Evolutionary conservation across 30 jellyfish, hydroid and myxozoan species (phyloP).

Genomic region (Pseudorhiza aurosa): DNA sequence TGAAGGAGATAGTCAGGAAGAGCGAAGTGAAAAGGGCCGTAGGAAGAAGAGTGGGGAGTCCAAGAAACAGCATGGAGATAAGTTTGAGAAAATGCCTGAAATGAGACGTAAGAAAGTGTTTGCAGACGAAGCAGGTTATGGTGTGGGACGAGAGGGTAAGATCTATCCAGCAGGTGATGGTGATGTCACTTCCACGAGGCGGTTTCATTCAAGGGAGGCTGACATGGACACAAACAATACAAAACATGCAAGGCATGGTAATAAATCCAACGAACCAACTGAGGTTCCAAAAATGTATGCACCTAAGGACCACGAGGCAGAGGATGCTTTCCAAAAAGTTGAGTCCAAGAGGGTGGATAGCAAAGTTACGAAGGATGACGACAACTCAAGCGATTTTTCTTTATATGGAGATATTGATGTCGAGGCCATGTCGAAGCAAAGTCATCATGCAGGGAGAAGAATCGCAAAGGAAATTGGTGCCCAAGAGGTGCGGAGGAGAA

Average conservation of each 20-base stretch:
- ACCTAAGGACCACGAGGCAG: not conserved
- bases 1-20: slow-evolving; percentile 4
- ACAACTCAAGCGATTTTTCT: slow-evolving; percentile 39
- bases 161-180: not conserved
- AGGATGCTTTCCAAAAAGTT: no score
- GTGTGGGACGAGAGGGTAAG: not conserved
- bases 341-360: not conserved
- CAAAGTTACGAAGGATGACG: not conserved
- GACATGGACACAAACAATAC: not conserved
- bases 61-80: not conserved
- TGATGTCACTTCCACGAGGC: not conserved
- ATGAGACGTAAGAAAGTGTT: not conserved
- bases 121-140: not conserved
- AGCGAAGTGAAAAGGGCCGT: not conserved
- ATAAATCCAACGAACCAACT: not conserved
- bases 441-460: not conserved
- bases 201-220: not conserved
- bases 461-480: not conserved
- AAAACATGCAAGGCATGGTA: not conserved
- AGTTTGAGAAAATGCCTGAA: not conserved
- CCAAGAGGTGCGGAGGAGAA: not conserved
- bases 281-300: not conserved
- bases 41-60: not conserved
- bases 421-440: not conserved
- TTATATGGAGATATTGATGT: slow-evolving; percentile 47